Base-by-base conservation (phyloP, 2,888 invertebrate genomes). In the Caenorhabditis sp. region DNA sequence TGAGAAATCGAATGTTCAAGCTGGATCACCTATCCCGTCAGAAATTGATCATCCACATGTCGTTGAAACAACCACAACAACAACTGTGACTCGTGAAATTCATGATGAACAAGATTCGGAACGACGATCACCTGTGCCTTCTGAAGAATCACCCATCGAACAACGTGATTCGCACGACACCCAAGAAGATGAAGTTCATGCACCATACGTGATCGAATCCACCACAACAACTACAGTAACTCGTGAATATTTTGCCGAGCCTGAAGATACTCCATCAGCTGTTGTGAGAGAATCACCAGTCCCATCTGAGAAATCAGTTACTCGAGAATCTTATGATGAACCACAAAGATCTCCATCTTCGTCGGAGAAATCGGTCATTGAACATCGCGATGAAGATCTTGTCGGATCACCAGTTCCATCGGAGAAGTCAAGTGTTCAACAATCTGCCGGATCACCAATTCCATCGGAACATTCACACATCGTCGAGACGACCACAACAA, bases 61-160 rank as follows among this genome's bases (percentile, higher is more conserved):
- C 27, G 54, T 53, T 12, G 71, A 68, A 36, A 71, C 58, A 17
- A 75, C 62, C 21, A 76, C 68, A 17, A 71, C 70, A 2, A 70
- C 70, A 19, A 70, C 63, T 50, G 70, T 70, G 3, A 66, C 74
- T 17, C 58, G 64, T 4, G 68, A 71, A 26, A 57, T 53, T 14
- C 59, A 21, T 27, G 67, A 67, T 17, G 21, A 36, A 23, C 53
- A 57, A 51, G 58, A 70, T 26, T 24, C 17, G 21, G 14, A 36
- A 24, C 24, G 24, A n/a, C n/a, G 21, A 8, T n/a, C 27, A 4
- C 17, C 27, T 2, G 27, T 26, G 14, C 27, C 55, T 27, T 17
- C 55, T 1, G 54, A 23, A 54, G 8, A 6, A 58, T 58, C 58
- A 21, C 58, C n/a, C n/a, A n/a, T n/a, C n/a, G n/a, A 62, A 31